Evolutionary conservation across 2,797 vertebrate genomes (phyloP), one percentile per base, ranked within the genome.

Genomic region (Alosa sapidissima): DNA sequence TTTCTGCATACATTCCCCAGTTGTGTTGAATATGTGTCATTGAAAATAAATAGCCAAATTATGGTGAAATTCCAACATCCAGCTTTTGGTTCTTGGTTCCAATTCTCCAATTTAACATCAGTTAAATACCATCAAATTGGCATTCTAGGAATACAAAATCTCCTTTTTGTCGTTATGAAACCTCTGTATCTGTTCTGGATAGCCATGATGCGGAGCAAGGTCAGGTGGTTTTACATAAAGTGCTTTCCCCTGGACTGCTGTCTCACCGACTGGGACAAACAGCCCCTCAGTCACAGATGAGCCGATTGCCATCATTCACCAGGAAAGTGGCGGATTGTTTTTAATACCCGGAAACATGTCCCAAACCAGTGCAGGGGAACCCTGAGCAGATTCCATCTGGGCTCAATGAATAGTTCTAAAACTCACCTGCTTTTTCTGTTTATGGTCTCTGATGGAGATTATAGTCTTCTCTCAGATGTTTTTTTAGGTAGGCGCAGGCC

Each of bases 201-300:
- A 28, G 24, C 24, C n/a, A 10, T 24, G n/a, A 65, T 13, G 24
- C 2, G 33, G 24, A 65, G 28, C 2, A 89, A 85, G 85, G 82
- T 87, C 78, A 62, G 83, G 28, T 84, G 51, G 54, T 81, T 86
- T 84, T 75, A 85, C 82, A 78, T 82, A 83, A 85, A 81, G 51
- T 81, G 62, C 62, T 68, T 28, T 65, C 16, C 60, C 10, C 55
- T 21, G 19, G 49, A 11, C 49, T 33, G 24, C 24, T 33, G 62
- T 33, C 65, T 72, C 33, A 36, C 33, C 33, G 14, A 58, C 28
- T 36, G 28, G 65, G 33, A 41, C 65, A 72, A 13, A 72, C 65
- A 72, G 11, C 8, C 6, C 28, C 62, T 68, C 62, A 68, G 62
- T 68, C 24, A 36, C 58, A 3, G 58, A 62, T 14, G 13, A 51